A percentile compares a stretch with the other conserved stretches of the same genome.
phyloP scores from a whole-genome alignment of 2,888 invertebrate species.

The Meta bourneti region DNA sequence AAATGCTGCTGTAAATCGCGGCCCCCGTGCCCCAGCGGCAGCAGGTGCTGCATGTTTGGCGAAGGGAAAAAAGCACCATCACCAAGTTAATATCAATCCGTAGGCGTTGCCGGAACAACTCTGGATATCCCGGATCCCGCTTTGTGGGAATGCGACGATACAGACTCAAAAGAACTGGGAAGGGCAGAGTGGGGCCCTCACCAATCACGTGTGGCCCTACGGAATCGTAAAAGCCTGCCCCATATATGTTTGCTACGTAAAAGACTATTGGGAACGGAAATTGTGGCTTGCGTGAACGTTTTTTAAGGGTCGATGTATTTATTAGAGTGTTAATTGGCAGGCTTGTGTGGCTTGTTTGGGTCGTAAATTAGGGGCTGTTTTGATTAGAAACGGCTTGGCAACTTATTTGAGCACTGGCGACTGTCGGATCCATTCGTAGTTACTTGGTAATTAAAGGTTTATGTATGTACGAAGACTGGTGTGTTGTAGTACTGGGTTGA shows the following conservation, averaged over 20 bases:
- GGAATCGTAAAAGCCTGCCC: conserved; percentile 22
- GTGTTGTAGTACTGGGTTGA: no score
- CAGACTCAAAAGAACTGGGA: conserved; percentile 36
- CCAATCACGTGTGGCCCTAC: conserved; percentile 5
- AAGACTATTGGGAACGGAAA: conserved; percentile 47
- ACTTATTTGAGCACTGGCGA: no score
- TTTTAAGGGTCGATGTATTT: neutral
- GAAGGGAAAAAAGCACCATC: neutral
- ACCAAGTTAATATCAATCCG: conserved; percentile 17
- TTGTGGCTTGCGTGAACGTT: neutral
- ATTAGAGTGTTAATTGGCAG: neutral
- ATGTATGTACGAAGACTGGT: no score
- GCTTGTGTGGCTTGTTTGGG: neutral
- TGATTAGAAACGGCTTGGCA: no score
- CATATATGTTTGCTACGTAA: neutral
- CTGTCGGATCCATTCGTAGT: no score
- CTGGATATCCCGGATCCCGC: conserved; percentile 52
- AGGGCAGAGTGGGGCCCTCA: conserved; percentile 19
- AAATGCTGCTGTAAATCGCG: no score
- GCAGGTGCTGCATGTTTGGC: neutral
- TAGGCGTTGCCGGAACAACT: conserved; percentile 68
- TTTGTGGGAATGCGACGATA: conserved; percentile 10
- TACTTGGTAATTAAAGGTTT: no score
- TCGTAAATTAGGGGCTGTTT: neutral
- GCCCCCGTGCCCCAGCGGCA: neutral